Conservation (phyloP, 2,888 invertebrate genomes). For the Diplolepis rosae region DNA sequence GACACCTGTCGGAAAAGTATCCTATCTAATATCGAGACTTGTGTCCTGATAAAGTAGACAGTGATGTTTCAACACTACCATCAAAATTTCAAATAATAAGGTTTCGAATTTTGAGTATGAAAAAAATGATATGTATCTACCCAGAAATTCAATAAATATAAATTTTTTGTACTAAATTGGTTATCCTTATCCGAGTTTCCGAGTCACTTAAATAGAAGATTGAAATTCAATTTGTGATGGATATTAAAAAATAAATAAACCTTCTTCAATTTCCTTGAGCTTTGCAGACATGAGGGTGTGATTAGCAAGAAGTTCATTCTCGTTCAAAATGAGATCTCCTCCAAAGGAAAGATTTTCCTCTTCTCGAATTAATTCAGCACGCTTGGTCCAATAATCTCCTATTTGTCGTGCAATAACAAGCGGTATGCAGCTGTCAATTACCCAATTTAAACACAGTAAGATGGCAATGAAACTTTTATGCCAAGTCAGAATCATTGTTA, state of each 20-base stretch:
- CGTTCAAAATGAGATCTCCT: conserved; percentile 73
- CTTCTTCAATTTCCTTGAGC: conserved; percentile 75
- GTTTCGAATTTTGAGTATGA: too few species aligned
- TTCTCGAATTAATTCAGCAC: conserved; percentile 74
- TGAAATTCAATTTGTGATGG: neutral
- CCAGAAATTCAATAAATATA: too few species aligned
- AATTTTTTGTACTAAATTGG: too few species aligned
- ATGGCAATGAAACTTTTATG: neutral
- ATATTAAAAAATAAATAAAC: conserved; percentile 59
- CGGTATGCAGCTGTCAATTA: neutral
- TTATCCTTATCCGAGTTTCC: too few species aligned
- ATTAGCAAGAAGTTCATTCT: conserved; percentile 76
- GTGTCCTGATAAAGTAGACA: too few species aligned
- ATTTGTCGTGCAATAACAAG: neutral
- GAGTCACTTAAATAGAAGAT: too few species aligned
- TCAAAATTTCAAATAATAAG: too few species aligned
- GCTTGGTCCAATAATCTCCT: conserved; percentile 56
- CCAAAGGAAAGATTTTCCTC: conserved; percentile 76
- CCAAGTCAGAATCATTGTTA: neutral
- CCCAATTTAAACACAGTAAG: neutral
- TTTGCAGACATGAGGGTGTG: conserved; percentile 78
- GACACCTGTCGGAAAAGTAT: too few species aligned
- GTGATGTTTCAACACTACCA: too few species aligned
- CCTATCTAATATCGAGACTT: too few species aligned
- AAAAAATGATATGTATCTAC: too few species aligned